A percentile compares a stretch with the other conserved stretches of the same genome.
These are phyloP conservation scores for Tichodroma muraria DNA, from an alignment of 2,113 vertebrate species.

Conservation along the genomic window DNA sequence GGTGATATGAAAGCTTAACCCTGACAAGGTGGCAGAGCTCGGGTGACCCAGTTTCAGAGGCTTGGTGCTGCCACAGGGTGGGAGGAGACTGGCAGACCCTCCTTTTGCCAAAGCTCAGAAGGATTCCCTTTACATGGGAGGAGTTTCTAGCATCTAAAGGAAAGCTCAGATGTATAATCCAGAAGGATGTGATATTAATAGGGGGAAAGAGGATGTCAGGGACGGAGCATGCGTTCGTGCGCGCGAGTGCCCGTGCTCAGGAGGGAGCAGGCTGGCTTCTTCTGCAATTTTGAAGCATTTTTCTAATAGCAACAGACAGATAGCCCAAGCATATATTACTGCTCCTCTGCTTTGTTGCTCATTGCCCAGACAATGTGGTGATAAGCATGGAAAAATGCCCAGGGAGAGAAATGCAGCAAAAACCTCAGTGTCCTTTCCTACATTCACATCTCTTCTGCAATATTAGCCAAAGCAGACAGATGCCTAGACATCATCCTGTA, in stretches of 20 bases:
- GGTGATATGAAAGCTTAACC: neutral
- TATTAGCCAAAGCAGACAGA: constrained; percentile 12
- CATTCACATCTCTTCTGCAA: neutral
- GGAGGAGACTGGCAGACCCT: neutral
- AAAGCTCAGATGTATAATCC: neutral
- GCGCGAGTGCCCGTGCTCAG: rapidly evolving
- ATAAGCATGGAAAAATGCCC: neutral
- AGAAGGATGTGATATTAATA: constrained; percentile 4
- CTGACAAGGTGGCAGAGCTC: neutral
- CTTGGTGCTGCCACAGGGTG: neutral
- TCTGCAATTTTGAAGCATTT: neutral
- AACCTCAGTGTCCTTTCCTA: neutral
- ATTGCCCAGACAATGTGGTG: neutral
- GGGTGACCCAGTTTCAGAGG: constrained; percentile 1
- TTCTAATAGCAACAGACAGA: constrained; percentile 38
- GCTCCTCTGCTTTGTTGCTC: constrained; percentile 16
- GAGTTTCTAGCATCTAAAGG: neutral
- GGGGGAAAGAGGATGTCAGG: neutral
- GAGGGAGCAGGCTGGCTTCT: neutral
- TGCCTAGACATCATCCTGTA: neutral
- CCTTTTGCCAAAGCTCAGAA: neutral
- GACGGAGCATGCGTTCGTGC: neutral
- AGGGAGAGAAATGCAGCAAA: constrained; percentile 19
- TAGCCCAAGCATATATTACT: constrained; percentile 22
- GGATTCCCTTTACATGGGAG: neutral